Conservation (phyloP, 2,888 invertebrate species). For the Synanthedon tipuliformis region DNA sequence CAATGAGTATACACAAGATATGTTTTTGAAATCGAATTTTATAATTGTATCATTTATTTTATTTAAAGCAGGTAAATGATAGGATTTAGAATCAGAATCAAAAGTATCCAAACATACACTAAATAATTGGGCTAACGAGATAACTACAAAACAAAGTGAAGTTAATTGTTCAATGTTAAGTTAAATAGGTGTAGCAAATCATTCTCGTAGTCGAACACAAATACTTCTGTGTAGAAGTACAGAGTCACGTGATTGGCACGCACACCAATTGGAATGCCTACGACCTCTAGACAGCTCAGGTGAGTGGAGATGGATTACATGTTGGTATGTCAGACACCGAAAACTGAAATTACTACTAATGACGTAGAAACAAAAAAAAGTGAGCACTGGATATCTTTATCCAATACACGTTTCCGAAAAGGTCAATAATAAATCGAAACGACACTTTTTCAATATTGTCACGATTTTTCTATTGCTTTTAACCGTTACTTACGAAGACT, state of each 20-base stretch:
- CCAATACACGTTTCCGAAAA: constrained; percentile 29
- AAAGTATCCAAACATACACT: neutral
- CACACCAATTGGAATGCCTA: constrained; percentile 26
- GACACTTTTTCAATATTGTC: constrained; percentile 7
- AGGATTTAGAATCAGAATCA: neutral
- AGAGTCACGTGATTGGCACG: constrained; percentile 40
- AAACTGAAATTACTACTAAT: constrained; percentile 35
- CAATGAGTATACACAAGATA: neutral
- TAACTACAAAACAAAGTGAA: neutral
- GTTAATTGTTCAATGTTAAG: neutral
- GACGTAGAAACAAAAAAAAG: constrained; percentile 25
- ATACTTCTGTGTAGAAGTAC: neutral
- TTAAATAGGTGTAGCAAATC: too few relatives aligned
- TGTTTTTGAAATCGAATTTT: neutral
- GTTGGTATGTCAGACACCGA: constrained; percentile 11
- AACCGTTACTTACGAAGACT: constrained; percentile 42
- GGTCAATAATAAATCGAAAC: constrained; percentile 17
- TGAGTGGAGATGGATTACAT: constrained; percentile 11
- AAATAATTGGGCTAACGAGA: neutral
- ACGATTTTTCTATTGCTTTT: neutral
- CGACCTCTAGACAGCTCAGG: constrained; percentile 59
- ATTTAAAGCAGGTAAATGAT: too few relatives aligned
- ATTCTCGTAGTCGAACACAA: neutral
- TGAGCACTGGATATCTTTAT: constrained; percentile 15
- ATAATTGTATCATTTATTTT: too few relatives aligned